Evolutionary conservation across 23 tunicate species (phyloP).

Genomic region (Styela plicata): DNA sequence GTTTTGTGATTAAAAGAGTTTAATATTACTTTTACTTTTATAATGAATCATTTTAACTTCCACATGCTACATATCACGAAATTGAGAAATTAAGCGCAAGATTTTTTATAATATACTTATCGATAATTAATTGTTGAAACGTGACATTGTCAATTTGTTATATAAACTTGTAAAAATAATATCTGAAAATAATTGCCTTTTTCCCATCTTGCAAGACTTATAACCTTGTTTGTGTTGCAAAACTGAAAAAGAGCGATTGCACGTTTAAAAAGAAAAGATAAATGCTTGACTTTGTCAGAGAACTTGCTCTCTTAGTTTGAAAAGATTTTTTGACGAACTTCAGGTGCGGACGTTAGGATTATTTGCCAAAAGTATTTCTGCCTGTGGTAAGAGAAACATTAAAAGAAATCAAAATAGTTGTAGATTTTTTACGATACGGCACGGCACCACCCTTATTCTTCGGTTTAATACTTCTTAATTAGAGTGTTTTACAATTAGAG

Average conservation of each 20-base stretch:
- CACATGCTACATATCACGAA: neutral
- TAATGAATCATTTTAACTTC: neutral
- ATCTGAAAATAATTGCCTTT: too few species aligned
- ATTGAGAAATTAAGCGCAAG: neutral
- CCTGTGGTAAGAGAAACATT: too few species aligned
- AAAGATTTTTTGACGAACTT: neutral
- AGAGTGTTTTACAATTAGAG: too few species aligned
- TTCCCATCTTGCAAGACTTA: neutral
- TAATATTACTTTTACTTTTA: neutral
- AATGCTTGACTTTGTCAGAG: neutral
- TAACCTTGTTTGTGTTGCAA: neutral
- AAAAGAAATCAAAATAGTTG: too few species aligned
- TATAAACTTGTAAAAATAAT: neutral
- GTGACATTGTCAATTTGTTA: neutral
- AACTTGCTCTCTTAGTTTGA: neutral
- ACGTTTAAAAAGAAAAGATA: too few species aligned
- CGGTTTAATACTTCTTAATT: too few species aligned
- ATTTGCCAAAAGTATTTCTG: too few species aligned
- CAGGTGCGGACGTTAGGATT: too few species aligned
- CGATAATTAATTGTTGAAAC: neutral
- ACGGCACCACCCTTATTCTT: too few species aligned
- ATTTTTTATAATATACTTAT: too few species aligned
- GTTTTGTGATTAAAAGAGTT: constrained; percentile 1
- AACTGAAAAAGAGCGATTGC: neutral
- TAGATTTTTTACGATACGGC: too few species aligned